Base-by-base conservation (phyloP, 2,888 invertebrate species). In the Drosophila meridionalis region DNA sequence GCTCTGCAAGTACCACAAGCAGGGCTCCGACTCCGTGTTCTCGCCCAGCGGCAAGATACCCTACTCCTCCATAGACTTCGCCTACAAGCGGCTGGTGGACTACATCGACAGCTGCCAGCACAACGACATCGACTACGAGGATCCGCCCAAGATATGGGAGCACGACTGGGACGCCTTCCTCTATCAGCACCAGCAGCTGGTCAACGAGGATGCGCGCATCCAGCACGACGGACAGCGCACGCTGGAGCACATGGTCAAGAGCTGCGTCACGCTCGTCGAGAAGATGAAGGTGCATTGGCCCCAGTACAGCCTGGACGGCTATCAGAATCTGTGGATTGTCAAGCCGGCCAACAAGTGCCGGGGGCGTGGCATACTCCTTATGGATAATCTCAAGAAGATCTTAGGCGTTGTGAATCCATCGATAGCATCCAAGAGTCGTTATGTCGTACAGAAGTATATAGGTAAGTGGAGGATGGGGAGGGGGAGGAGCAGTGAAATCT, bases 401-500 rank as follows among this genome's bases (percentile, higher is more conserved):
- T 93, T 97, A 78, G 95, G 95, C 34, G 94, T 96, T 61, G 94
- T 96, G n/a, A 96, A 96, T 91, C 94, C 95, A 79, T 94, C 95
- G n/a, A 93, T 94, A 91, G 94, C 95, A 34, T 94, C 95, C 80
- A 96, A 96, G 93, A 95, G 96, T 90, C 95, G 97, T 94, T 98
- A 96, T 92, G 98, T 99, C 57, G 97, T 98, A 12, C 98, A 99
- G 92, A 99, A 99, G 93, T 99, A 99, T 92, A 98, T 99, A 85
- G 98, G 98, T 98, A 94, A 94, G 92, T 87, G 80, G 61, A 20
- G n/a, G 0, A 12, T 4, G 0, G 3, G 12, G 7, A 36, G 2
- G 34, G 0, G 34, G 14, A 30, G 4, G 6, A 1, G 6, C 4
- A 7, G 2, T 9, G n/a, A 14, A 3, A 4, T 20, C 1, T n/a